Evolutionary conservation across 2,113 vertebrate species (phyloP).

Genomic region (Hyla sarda): DNA sequence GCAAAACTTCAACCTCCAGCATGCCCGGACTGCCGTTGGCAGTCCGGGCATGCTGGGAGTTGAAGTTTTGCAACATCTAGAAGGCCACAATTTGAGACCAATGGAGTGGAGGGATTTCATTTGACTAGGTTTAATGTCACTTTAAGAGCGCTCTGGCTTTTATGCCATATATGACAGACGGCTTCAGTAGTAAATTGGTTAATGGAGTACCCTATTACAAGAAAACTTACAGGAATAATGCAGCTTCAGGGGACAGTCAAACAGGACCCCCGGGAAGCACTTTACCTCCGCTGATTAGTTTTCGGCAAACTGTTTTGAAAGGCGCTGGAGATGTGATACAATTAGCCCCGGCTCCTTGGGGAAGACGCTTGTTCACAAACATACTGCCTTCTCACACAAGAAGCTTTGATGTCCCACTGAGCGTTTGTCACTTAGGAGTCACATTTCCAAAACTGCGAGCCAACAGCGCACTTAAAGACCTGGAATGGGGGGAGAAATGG

Average conservation of each 20-base stretch:
- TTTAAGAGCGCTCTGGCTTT: background rate
- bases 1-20: no score
- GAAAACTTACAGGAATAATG: constrained; percentile 57
- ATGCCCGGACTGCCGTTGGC: no score
- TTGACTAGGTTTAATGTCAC: background rate
- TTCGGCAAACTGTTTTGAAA: constrained; percentile 60
- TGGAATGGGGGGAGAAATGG: background rate
- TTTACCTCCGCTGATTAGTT: constrained; percentile 60
- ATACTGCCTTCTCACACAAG: constrained; percentile 56
- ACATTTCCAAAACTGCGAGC: constrained; percentile 55
- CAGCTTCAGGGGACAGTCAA: constrained; percentile 58
- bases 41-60: no score
- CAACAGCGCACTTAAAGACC: constrained; percentile 23
- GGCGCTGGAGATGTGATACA: constrained; percentile 60
- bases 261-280: constrained; percentile 58
- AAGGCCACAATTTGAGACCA: no score
- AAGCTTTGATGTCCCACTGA: constrained; percentile 59
- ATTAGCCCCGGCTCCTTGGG: constrained; percentile 53
- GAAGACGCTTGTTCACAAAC: constrained; percentile 53
- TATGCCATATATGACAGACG: background rate
- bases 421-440: constrained; percentile 58
- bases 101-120: no score
- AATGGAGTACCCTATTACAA: constrained; percentile 43
- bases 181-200: constrained; percentile 38
- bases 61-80: no score